These are phyloP conservation scores for Perizoma flavofasciatum DNA, from an alignment of 2,888 invertebrate species.

Conservation along the genomic window DNA sequence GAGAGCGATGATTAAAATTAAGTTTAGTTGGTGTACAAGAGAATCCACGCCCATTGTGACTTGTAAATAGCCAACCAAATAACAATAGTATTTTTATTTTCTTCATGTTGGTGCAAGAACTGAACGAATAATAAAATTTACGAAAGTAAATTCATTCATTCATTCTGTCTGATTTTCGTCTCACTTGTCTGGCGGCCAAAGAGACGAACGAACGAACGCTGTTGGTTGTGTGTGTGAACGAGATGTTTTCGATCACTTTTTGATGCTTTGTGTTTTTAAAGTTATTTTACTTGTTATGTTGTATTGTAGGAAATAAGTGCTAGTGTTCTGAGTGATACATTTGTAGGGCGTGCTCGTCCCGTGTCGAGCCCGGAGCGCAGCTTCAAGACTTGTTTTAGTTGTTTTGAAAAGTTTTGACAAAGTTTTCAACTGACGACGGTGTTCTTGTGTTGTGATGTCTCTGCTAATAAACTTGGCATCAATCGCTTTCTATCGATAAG, in stretches of 20 bases:
- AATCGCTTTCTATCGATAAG: conserved; percentile 59
- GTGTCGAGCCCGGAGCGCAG: conserved; percentile 8
- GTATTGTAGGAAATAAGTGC: conserved; percentile 8
- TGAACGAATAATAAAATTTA: no score
- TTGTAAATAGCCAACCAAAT: no score
- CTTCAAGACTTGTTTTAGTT: conserved; percentile 26
- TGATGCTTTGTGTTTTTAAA: conserved; percentile 12
- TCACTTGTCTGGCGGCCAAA: no score
- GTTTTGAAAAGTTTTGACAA: conserved; percentile 61
- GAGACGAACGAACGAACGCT: no score
- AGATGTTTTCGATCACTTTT: conserved; percentile 13
- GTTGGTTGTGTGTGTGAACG: no score
- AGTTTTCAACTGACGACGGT: conserved; percentile 59
- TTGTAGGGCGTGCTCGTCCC: conserved; percentile 1
- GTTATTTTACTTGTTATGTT: not conserved
- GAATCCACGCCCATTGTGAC: no score
- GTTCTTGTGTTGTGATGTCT: conserved; percentile 71
- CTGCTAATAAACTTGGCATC: conserved; percentile 61
- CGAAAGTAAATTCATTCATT: no score
- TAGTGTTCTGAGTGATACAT: conserved; percentile 1
- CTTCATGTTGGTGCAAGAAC: no score
- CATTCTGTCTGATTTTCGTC: no score
- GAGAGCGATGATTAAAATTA: no score
- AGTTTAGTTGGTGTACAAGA: no score
- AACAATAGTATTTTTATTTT: no score